Conservation (phyloP, 2,797 vertebrate species). For the Silurus aristotelis region DNA sequence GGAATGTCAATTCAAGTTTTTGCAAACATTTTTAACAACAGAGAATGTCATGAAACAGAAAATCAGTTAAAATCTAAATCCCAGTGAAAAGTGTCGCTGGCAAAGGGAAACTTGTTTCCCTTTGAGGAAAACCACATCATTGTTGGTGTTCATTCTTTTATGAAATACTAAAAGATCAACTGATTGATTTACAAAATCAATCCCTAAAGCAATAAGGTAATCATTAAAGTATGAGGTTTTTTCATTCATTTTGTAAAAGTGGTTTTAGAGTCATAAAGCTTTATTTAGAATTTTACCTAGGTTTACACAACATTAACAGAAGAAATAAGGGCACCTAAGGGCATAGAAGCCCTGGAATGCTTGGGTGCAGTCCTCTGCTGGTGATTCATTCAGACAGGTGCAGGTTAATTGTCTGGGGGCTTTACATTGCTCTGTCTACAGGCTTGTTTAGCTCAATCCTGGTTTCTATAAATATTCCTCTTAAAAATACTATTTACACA, state of each 20-base stretch:
- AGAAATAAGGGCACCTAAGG: background rate
- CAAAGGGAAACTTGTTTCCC: background rate
- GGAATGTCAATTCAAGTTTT: background rate
- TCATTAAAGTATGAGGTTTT: background rate
- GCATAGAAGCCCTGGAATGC: background rate
- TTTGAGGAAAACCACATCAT: no score
- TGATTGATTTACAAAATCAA: background rate
- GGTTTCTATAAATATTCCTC: background rate
- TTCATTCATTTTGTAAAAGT: background rate
- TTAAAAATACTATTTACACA: background rate
- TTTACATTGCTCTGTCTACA: background rate
- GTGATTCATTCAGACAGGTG: background rate
- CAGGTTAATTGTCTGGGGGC: background rate
- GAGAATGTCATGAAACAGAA: background rate
- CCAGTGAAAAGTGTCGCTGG: background rate
- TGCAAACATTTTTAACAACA: background rate
- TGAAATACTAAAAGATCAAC: background rate
- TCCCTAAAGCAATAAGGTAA: background rate
- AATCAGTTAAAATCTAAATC: background rate
- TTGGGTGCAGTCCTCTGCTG: background rate
- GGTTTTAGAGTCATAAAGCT: background rate
- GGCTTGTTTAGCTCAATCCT: background rate
- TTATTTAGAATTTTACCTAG: background rate
- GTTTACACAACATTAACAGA: background rate
- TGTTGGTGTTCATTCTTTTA: background rate